Evolutionary conservation across 2,797 vertebrate genomes (phyloP).

Genomic region (Monodelphis domestica): DNA sequence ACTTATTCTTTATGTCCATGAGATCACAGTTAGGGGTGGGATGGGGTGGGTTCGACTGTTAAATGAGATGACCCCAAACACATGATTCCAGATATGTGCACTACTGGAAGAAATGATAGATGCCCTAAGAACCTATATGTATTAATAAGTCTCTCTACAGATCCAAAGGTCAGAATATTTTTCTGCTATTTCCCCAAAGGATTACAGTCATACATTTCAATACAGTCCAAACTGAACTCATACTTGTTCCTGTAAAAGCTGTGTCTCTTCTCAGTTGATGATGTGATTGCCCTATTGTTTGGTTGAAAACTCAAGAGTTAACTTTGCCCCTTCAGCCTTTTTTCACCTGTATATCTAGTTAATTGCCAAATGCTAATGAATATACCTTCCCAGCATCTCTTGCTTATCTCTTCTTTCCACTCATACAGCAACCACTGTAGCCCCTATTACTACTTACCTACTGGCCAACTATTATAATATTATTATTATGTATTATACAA

Average conservation of each 20-base stretch:
- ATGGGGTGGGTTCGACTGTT: background rate
- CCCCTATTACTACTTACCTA: background rate
- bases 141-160: background rate
- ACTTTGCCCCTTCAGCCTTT: background rate
- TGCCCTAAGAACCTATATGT: background rate
- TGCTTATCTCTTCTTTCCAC: background rate
- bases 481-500: background rate
- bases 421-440: background rate
- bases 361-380: background rate
- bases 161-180: background rate
- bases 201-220: too few relatives aligned
- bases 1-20: background rate
- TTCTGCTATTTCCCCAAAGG: background rate
- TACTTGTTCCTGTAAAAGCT: background rate
- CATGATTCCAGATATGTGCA: background rate
- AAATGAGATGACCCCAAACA: background rate
- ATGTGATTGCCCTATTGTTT: background rate
- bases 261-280: background rate
- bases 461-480: background rate
- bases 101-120: background rate
- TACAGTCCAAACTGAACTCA: background rate
- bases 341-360: background rate
- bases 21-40: background rate
- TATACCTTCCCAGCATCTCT: background rate
- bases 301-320: background rate